Base-by-base conservation (phyloP, 2,888 invertebrate genomes). In the Cheiracanthium punctorium region DNA sequence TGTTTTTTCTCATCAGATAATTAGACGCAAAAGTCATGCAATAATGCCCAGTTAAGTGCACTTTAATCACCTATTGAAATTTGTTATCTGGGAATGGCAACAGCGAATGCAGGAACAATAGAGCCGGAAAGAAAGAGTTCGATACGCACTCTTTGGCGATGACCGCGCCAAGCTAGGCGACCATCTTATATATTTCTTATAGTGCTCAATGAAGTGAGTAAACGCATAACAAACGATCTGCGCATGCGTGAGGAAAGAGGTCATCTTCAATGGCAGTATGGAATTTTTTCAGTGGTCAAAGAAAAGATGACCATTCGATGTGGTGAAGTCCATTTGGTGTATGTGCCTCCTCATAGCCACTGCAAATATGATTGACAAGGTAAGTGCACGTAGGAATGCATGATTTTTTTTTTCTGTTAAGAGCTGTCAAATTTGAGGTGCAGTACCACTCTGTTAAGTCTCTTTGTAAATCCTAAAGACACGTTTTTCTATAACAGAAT, bases 311-410 rank as follows among this genome's bases (percentile, higher is more conserved):
- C 73, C 81, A 76, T 72, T 77, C 41, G 52, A 29, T 20, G 72
- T 28, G 43, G n/a, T 33, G 24, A 73, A 52, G 81, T 20, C 73
- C 80, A 87, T 87, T 87, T 48, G 74, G 73, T 37, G 76, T 77
- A 77, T 77, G 69, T 76, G 76, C 71, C 52, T 76, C 77, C 79
- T 74, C 79, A 48, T 33, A 72, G 77, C 69, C 65, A 81, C 87
- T 87, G 37, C 32, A 32, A 80, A 80, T 29, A 87, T 87, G 87
- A 81, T 87, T 87, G 87, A 77, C 87, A 87, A 87, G 87, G 87
- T 87, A 81, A 80, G 87, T 77, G 81, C 20, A 33, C 29, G 14
- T 28, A 37, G 58, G 37, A 75, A 65, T 71, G 43, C 43, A 43
- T 43, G 17, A 20, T 32, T 41, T 37, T 65, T 37, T 64, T 24